Evolutionary conservation across 2,797 vertebrate genomes (phyloP).

Genomic region (Apodemus agrarius): DNA sequence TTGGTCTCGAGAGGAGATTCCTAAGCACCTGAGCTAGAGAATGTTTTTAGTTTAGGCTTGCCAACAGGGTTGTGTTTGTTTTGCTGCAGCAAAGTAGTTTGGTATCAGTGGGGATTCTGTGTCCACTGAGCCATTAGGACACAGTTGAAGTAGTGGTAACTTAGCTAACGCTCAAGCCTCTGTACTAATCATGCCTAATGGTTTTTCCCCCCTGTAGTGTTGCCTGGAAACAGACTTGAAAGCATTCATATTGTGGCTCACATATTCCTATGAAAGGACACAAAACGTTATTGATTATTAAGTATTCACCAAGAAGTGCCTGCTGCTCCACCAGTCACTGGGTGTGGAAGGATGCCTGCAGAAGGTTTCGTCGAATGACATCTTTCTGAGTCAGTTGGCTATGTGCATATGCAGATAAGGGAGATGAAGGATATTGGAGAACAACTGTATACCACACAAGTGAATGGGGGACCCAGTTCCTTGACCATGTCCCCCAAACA

Average conservation of each 20-base stretch:
- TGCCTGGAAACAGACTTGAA: constrained; percentile 58
- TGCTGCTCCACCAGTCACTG: constrained; percentile 3
- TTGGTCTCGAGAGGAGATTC: not conserved
- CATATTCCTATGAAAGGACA: constrained; percentile 8
- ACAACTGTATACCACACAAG: constrained; percentile 76
- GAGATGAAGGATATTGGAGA: constrained; percentile 87
- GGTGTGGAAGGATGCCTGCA: not conserved
- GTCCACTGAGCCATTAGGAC: not conserved
- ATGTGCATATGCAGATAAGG: constrained; percentile 85
- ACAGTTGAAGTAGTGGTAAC: too few relatives aligned
- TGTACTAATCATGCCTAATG: constrained; percentile 11
- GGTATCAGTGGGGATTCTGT: not conserved
- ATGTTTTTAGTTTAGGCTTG: not conserved
- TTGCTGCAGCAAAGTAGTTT: not conserved
- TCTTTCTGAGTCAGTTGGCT: not conserved
- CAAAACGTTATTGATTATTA: not conserved
- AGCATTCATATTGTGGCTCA: constrained; percentile 31
- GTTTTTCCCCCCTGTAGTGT: constrained; percentile 46
- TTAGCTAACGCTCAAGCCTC: not conserved
- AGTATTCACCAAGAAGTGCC: not conserved
- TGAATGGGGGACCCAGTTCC: constrained; percentile 76
- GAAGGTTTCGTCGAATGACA: constrained; percentile 1
- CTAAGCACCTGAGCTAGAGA: not conserved
- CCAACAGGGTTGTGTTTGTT: not conserved
- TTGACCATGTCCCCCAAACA: constrained; percentile 85